Evolutionary conservation across 2,888 invertebrate species (phyloP).

Genomic region (Leuctra nigra): DNA sequence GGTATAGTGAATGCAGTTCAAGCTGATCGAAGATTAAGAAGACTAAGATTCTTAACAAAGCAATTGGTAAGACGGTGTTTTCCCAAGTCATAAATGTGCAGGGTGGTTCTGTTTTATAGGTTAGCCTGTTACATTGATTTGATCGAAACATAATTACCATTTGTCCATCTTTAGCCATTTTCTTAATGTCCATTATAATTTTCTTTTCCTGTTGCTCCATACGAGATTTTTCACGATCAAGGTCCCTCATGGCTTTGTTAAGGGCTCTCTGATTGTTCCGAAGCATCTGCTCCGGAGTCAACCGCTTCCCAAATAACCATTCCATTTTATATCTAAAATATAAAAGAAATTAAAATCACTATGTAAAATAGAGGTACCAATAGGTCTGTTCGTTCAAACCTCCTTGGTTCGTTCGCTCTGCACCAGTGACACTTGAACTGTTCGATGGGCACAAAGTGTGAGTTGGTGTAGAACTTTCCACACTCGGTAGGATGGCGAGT

Average conservation of each 20-base stretch:
- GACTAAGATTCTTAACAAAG: too few species aligned
- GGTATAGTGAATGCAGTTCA: neutral
- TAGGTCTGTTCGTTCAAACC: too few species aligned
- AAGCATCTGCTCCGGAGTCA: conserved; percentile 97
- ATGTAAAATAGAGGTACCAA: too few species aligned
- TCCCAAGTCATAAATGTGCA: too few species aligned
- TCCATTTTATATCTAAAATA: conserved; percentile 49
- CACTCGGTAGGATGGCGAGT: too few species aligned
- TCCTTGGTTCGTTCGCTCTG: neutral
- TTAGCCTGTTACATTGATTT: too few species aligned
- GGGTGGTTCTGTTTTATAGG: too few species aligned
- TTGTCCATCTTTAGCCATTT: conserved; percentile 97
- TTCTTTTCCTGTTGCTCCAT: conserved; percentile 99
- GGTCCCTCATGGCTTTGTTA: conserved; percentile 96
- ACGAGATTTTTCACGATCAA: conserved; percentile 86
- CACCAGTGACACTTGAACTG: neutral
- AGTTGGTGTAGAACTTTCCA: too few species aligned
- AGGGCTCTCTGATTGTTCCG: conserved; percentile 96
- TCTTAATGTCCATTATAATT: conserved; percentile 95
- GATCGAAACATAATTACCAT: too few species aligned
- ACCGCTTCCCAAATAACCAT: conserved; percentile 93
- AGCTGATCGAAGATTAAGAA: too few species aligned
- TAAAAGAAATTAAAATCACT: neutral
- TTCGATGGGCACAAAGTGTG: too few species aligned
- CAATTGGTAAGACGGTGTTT: too few species aligned